phyloP scores from a whole-genome alignment of 2,797 vertebrate genomes.

The Aotus griseimembra region DNA sequence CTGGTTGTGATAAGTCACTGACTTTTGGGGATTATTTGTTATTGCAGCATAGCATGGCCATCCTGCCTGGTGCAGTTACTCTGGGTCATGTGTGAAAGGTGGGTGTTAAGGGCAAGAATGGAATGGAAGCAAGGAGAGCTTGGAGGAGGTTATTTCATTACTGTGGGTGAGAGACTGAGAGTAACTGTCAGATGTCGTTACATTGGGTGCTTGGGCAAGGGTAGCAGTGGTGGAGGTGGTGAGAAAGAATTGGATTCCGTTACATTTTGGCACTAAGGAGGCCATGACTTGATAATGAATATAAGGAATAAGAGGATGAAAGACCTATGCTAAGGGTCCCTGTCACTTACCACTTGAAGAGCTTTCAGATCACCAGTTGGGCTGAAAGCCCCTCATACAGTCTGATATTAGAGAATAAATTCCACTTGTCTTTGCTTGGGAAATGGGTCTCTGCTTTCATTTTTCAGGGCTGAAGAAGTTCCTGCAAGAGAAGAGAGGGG shows the following conservation, averaged over 20 bases:
- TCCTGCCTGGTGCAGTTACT: no score
- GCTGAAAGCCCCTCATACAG: background rate
- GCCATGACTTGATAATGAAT: background rate
- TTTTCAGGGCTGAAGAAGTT: background rate
- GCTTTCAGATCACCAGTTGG: background rate
- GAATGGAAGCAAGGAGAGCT: background rate
- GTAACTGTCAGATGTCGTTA: background rate
- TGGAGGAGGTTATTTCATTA: background rate
- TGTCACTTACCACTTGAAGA: background rate
- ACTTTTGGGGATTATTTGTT: background rate
- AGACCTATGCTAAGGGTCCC: background rate
- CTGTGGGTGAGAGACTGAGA: background rate
- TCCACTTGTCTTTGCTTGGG: background rate
- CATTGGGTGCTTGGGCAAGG: background rate
- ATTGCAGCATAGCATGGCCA: fast-evolving
- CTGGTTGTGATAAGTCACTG: background rate
- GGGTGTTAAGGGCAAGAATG: fast-evolving
- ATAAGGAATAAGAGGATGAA: background rate
- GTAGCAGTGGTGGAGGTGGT: no score
- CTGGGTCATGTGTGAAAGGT: background rate
- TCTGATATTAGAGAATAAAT: background rate
- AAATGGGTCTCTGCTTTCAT: background rate
- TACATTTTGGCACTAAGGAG: background rate
- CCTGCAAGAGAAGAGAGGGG: background rate
- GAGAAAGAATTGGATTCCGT: background rate